Base-by-base conservation (phyloP, 2,113 vertebrate genomes). In the Orientallactaga bullata region DNA sequence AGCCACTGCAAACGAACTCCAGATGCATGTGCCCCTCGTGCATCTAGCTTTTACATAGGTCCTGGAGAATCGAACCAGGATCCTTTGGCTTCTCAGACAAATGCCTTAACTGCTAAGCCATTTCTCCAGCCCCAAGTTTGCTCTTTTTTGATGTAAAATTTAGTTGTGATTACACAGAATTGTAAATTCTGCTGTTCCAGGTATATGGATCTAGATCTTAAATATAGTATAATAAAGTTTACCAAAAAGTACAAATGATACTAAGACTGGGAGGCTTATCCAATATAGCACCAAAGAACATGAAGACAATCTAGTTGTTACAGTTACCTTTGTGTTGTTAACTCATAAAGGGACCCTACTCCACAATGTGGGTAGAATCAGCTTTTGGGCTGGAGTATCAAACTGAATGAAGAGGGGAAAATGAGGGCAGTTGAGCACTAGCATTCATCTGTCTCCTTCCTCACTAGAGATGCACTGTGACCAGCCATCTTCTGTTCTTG, bases 231-330 rank as follows among this genome's bases (percentile, higher is more conserved):
- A 63, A n/a, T 1, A n/a, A 58, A 71, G n/a, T 42, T 89, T 89
- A 73, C 51, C 73, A 91, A 63, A 63, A 88, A 51, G 55, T 88
- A 17, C 60, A 89, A 76, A 63, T 73, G 37, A 51, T 55, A 69
- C 39, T 90, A 37, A 72, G 83, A 81, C 20, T 66, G 17, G 16
- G 39, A 85, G 23, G 7, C 6, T 79, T 93, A 32, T 37, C 28
- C 85, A 71, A 77, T 69, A 76, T 92, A 37, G 18, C 55, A 58
- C 81, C 39, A 81, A 37, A 92, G 85, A 85, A 84, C 55, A 80
- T 73, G 12, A 65, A 60, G 60, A 26, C 13, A 30, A 5, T 61
- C 11, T 73, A 65, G n/a, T n/a, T n/a, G n/a, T n/a, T n/a, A n/a
- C n/a, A n/a, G n/a, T n/a, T n/a, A n/a, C n/a, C n/a, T n/a, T n/a